A percentile compares a stretch with the other conserved stretches of the same genome.
Evolutionary conservation across 2,797 vertebrate species (phyloP).

Genomic region (Halcyon leucocephala): DNA sequence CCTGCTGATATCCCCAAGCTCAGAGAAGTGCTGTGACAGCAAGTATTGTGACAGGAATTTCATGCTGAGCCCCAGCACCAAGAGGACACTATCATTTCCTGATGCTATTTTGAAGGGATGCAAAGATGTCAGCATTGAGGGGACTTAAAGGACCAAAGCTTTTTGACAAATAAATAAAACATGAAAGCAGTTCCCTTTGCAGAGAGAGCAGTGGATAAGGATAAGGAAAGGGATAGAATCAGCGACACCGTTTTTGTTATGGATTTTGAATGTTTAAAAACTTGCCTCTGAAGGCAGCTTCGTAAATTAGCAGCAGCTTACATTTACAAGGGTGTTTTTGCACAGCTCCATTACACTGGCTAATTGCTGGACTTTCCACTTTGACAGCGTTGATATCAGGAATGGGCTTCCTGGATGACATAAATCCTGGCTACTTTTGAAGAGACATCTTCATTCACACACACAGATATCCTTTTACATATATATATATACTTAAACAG

Average conservation of each 20-base stretch:
- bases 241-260: not conserved
- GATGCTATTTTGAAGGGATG: not conserved
- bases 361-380: not conserved
- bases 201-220: not conserved
- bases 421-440: not conserved
- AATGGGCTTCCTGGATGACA: not conserved
- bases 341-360: not conserved
- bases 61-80: constrained; percentile 6
- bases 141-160: constrained; percentile 19
- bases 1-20: not conserved
- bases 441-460: not conserved
- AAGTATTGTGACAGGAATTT: not conserved
- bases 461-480: not conserved
- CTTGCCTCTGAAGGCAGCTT: not conserved
- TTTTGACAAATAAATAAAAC: constrained; percentile 32
- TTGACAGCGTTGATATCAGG: not conserved
- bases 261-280: constrained; percentile 10
- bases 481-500: not conserved
- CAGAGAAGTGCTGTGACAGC: constrained; percentile 9
- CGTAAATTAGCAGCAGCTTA: constrained; percentile 19
- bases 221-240: not conserved
- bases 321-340: not conserved
- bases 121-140: not conserved
- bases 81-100: not conserved
- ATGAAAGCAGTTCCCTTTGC: not conserved